phyloP scores from a whole-genome alignment of 2,113 vertebrate species.

The Fregetta grallaria region DNA sequence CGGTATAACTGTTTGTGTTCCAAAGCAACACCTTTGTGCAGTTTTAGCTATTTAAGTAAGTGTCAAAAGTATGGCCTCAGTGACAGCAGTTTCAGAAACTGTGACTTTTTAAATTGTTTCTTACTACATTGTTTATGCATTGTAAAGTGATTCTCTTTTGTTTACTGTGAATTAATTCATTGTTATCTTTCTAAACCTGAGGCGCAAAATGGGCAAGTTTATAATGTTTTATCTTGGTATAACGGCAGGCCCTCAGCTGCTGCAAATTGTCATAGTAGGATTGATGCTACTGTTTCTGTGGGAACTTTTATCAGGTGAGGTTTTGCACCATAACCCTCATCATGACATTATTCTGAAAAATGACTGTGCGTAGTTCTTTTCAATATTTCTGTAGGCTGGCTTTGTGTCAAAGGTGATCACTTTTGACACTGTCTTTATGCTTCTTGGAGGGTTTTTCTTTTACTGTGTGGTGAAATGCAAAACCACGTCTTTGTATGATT shows the following conservation, averaged over 20 bases:
- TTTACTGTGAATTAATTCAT: conserved; percentile 73
- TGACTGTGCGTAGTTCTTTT: fast-evolving
- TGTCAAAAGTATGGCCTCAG: conserved; percentile 57
- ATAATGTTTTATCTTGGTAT: not conserved
- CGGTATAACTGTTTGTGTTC: conserved; percentile 67
- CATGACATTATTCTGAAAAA: not conserved
- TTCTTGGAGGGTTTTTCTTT: not conserved
- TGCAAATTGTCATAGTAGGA: fast-evolving
- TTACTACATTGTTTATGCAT: conserved; percentile 64
- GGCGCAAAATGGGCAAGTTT: not conserved
- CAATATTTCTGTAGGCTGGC: not conserved
- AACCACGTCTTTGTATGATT: not conserved
- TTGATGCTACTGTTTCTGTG: not conserved
- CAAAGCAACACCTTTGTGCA: conserved; percentile 62
- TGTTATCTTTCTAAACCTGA: conserved; percentile 35
- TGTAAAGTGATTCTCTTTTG: conserved; percentile 39
- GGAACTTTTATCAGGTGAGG: not conserved
- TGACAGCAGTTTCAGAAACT: conserved; percentile 59
- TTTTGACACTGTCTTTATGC: not conserved
- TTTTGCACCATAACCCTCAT: not conserved
- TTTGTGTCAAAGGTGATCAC: not conserved
- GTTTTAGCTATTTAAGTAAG: conserved; percentile 73
- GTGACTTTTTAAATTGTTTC: conserved; percentile 60
- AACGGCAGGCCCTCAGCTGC: not conserved
- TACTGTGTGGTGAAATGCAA: not conserved